Base-by-base conservation (phyloP, 2,113 vertebrate species). In the Salvelinus sp. region DNA sequence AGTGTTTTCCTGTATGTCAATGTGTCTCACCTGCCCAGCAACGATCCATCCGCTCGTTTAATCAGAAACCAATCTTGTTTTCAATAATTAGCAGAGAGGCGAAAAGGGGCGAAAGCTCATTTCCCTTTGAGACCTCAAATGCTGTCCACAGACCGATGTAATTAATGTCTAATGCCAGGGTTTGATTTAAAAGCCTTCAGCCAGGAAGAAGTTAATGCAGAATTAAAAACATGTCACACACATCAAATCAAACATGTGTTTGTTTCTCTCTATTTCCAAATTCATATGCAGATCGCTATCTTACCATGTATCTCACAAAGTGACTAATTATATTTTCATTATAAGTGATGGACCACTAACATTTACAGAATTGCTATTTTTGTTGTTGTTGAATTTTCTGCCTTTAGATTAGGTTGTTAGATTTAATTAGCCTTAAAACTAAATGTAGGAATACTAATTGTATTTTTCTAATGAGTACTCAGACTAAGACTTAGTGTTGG, bases 41-140 rank as follows among this genome's bases (percentile, higher is more conserved):
- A 54, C 16, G 14, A 91, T 88, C 72, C 76, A 90, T 87, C 85
- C 38, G 66, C 82, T 83, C 68, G 81, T 80, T 85, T 91, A 92
- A 93, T 92, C 88, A 90, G 79, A 82, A 64, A 76, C 77, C 90
- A 92, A 91, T 92, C 90, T 91, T 80, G 78, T 91, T 93, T 92
- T 91, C 86, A 86, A 91, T 91, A 92, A 94, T 92, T 92, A 92
- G 82, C 89, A 84, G 86, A 84, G 86, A 87, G 74, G 84, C 83
- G 80, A 89, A 91, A 90, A 88, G 77, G 77, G 81, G 76, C 75
- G 83, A 85, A 38, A 87, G 82, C 27, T 89, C 47, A 83, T 91
- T 92, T 89, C 85, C 85, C 83, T 81, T 79, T 64, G 76, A 90
- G 85, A 86, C 82, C 9, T 54, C 12, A 18, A 54, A 50, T 10